Base-by-base conservation (phyloP, 2,797 vertebrate genomes). In the Sebastes cheni region DNA sequence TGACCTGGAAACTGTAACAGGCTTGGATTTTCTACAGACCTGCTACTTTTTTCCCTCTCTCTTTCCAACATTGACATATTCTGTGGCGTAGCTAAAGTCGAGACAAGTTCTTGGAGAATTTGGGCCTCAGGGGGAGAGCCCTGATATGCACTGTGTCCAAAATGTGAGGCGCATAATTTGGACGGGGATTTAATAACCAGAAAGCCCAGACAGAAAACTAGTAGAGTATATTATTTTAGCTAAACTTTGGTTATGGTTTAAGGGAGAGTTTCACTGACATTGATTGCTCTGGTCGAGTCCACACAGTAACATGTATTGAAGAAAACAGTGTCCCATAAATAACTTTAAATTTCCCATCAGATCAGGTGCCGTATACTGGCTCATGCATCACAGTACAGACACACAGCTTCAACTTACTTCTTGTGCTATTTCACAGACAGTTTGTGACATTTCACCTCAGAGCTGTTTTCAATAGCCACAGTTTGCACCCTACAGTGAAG, bases 1-100 rank as follows among this genome's bases (percentile, higher is more conserved):
- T 61, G 72, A 88, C 64, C 79, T 81, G 66, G 68, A 86, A 75
- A 72, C 36, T 79, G 71, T 55, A 80, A 71, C n/a, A 70, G 42
- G 29, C 59, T 64, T 3, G 1, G 29, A 74, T 68, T 62, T 71
- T 61, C 68, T 71, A 5, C 6, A 13, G 58, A 29, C 25, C 9
- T 46, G 72, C 30, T 25, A 13, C 46, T 76, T 67, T 25, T 59
- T 39, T 4, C 29, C 8, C 9, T 52, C 10, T 59, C 34, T 80
- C 42, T 67, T 67, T 67, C 34, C 34, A 72, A 20, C 54, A 32
- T 39, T 77, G 69, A 62, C 23, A 62, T 54, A 66, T 65, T 67
- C 56, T 50, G 61, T 58, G 20, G 60, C 72, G 29, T 5, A 42
- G n/a, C 54, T 78, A 64, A 81, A 62, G 59, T 64, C 3, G 18